A percentile compares a stretch with the other conserved stretches of the same genome.
Conservation (phyloP, 2,113 vertebrate genomes). For the Nestor notabilis region DNA sequence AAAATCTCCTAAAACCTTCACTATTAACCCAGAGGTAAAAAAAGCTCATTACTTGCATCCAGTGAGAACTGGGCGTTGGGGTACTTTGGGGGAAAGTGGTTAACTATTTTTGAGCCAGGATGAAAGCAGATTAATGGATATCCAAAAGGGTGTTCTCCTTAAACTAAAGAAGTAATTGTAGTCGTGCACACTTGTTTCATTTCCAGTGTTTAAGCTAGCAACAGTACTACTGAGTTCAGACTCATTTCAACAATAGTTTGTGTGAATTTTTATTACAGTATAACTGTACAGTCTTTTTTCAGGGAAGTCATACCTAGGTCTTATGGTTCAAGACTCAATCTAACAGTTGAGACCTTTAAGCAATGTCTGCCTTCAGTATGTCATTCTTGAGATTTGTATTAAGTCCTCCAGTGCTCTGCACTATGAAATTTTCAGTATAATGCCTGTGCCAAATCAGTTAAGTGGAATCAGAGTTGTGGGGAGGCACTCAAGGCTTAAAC, state of each 20-base stretch:
- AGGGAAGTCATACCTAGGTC: background rate
- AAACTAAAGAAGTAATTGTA: background rate
- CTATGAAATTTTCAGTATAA: background rate
- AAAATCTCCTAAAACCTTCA: conserved; percentile 97
- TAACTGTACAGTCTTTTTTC: background rate
- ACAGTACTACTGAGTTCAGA: background rate
- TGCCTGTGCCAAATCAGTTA: background rate
- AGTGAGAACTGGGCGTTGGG: background rate
- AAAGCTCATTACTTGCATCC: background rate
- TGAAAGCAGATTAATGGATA: background rate
- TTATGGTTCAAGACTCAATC: background rate
- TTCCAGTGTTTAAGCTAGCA: background rate
- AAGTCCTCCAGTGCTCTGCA: background rate
- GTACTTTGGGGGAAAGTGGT: background rate
- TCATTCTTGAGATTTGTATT: background rate
- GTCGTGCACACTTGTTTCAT: background rate
- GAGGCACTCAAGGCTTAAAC: background rate
- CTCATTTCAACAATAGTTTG: background rate
- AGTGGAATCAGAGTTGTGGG: background rate
- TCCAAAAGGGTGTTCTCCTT: background rate
- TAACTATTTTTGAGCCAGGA: background rate
- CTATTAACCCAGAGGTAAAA: conserved; percentile 97
- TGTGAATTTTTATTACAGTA: background rate
- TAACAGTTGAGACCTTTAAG: background rate
- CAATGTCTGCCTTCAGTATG: background rate